phyloP scores from a whole-genome alignment of 2,113 vertebrate genomes.

The Nannospalax galili region DNA sequence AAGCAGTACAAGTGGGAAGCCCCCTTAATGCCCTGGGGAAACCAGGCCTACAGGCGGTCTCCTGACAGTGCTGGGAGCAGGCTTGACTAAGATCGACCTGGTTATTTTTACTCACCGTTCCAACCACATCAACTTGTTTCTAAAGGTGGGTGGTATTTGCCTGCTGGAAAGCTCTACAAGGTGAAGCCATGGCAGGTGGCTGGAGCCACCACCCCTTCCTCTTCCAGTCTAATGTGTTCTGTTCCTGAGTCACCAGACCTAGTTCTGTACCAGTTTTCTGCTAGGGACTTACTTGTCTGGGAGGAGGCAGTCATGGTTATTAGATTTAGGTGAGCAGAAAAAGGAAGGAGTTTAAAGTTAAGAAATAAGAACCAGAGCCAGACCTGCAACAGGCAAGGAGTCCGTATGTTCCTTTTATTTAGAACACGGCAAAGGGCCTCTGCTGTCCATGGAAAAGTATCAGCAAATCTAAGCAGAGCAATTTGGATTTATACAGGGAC shows the following conservation, averaged over 20 bases:
- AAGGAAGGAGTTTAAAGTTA: too few species aligned
- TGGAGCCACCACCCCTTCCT: conserved; percentile 15
- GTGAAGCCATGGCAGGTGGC: not conserved
- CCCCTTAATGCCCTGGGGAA: not conserved
- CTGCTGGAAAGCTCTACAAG: conserved; percentile 9
- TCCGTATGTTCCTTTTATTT: too few species aligned
- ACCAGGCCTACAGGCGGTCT: not conserved
- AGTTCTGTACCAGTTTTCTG: not conserved
- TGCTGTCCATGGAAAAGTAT: too few species aligned
- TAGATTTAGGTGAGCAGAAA: too few species aligned
- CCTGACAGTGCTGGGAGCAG: not conserved
- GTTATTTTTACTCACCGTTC: conserved; percentile 12
- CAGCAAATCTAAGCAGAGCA: too few species aligned
- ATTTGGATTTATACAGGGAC: too few species aligned
- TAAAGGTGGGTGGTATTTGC: not conserved
- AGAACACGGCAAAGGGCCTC: too few species aligned
- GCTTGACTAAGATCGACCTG: not conserved
- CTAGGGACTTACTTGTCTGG: not conserved
- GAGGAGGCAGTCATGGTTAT: not conserved
- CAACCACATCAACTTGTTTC: conserved; percentile 18
- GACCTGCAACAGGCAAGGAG: too few species aligned
- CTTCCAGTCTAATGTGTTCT: not conserved
- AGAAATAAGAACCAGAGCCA: too few species aligned
- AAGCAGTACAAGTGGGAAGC: not conserved
- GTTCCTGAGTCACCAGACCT: not conserved